Evolutionary conservation across 2,113 vertebrate genomes (phyloP).

Genomic region (Passer domesticus): DNA sequence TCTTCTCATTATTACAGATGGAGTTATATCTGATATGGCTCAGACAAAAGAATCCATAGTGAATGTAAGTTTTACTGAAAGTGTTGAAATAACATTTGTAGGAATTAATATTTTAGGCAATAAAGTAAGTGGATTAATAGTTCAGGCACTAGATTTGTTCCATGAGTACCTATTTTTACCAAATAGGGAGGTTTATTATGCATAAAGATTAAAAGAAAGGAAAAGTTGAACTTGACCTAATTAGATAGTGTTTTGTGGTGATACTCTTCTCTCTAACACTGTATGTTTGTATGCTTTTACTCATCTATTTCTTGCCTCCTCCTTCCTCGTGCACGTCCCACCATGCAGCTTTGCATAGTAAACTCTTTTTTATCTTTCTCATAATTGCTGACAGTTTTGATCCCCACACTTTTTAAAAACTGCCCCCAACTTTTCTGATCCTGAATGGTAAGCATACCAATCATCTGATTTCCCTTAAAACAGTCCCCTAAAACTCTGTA

Average conservation of each 20-base stretch:
- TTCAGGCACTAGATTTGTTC: background rate
- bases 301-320: background rate
- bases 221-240: background rate
- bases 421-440: background rate
- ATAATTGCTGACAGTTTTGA: background rate
- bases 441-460: background rate
- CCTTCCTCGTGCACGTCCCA: background rate
- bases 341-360: background rate
- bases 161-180: background rate
- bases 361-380: background rate
- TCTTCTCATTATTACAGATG: slow-evolving; percentile 94
- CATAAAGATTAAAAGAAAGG: background rate
- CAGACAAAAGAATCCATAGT: slow-evolving; percentile 96
- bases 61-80: slow-evolving; percentile 79
- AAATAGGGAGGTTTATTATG: background rate
- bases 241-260: background rate
- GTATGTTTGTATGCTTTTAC: background rate
- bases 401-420: background rate
- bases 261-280: background rate
- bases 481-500: background rate
- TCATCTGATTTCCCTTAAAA: background rate
- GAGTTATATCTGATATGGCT: slow-evolving; percentile 97
- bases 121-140: background rate
- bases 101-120: background rate
- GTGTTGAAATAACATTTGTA: background rate